Base-by-base conservation (phyloP, 2,113 vertebrate species). In the Cygnus atratus region DNA sequence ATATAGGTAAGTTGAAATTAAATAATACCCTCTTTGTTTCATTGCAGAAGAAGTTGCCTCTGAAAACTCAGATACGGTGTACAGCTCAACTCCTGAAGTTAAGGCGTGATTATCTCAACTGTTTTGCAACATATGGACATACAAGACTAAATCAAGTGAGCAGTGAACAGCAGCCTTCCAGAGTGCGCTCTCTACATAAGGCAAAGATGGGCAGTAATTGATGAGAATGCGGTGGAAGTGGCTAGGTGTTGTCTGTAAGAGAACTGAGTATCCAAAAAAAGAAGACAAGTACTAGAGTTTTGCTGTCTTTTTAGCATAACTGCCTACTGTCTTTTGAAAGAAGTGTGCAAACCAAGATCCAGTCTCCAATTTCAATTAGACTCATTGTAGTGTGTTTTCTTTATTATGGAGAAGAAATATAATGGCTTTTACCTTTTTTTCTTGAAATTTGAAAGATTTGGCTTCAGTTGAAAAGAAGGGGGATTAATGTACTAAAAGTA, bases 61-160 rank as follows among this genome's bases (percentile, higher is more conserved):
- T 28, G 99, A 99, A 98, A 99, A 99, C 97, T 98, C 99, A 41
- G 99, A 99, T 96, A 95, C 98, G 54, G 97, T 99, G 78, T 99
- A 99, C 98, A 98, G 98, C 90, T 92, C 98, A 39, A 93, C 98
- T 85, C 98, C 99, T 78, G 99, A 99, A 97, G 98, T 99, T 66
- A 99, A 99, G 95, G 99, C 99, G 97, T 99, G 98, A 99, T 67
- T 18, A 11, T 82, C 59, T 24, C 86, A 94, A 92, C 90, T 74
- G 90, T 96, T 93, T 63, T 2, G 33, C 18, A 86, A 48, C 91
- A 80, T 94, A 44, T 6, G 95, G 97, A 97, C 91, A 26, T 79
- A 88, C 1, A 13, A 96, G 95, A 98, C 96, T 97, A 43, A 96
- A 95, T 93, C 79, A 94, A 97, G 84, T 91, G 92, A 96, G 90